Conservation (phyloP, 1,140 invertebrate genomes). For the Calycopis cecrops region DNA sequence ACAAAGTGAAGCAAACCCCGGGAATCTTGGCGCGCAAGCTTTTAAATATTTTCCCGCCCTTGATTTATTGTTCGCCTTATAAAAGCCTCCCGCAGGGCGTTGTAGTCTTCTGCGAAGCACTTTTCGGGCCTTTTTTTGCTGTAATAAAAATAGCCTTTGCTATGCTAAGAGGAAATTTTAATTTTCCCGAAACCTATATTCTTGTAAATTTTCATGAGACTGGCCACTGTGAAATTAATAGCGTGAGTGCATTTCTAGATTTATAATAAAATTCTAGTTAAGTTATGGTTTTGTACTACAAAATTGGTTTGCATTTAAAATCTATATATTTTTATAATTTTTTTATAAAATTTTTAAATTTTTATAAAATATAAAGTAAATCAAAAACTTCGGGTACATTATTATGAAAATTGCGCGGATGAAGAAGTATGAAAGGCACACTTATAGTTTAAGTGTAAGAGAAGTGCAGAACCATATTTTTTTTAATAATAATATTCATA, state of each 20-base stretch:
- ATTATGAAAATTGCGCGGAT: no score
- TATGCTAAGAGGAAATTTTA: conserved; percentile 50
- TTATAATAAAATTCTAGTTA: no score
- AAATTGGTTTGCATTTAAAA: conserved; percentile 8
- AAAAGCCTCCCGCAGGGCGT: conserved; percentile 59
- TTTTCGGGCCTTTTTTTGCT: conserved; percentile 61
- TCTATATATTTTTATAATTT: background rate
- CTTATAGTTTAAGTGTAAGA: no score
- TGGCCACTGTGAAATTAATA: conserved; percentile 52
- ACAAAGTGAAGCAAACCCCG: conserved; percentile 29
- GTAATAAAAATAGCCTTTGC: conserved; percentile 63
- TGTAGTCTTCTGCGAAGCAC: conserved; percentile 42
- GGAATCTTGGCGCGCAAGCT: conserved; percentile 53
- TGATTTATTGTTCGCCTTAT: conserved; percentile 67
- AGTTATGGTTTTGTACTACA: no score
- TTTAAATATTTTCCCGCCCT: conserved; percentile 65
- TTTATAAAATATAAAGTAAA: no score
- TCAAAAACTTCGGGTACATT: no score
- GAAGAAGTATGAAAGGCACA: no score
- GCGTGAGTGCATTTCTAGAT: background rate
- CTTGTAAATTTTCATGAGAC: conserved; percentile 42
- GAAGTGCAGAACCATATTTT: no score
- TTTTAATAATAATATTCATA: no score
- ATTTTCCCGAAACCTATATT: conserved; percentile 53
- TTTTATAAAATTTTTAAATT: no score